Evolutionary conservation across 2,888 invertebrate genomes (phyloP), one percentile per base, ranked within the genome.

Genomic region (Glaucopsyche alexis): DNA sequence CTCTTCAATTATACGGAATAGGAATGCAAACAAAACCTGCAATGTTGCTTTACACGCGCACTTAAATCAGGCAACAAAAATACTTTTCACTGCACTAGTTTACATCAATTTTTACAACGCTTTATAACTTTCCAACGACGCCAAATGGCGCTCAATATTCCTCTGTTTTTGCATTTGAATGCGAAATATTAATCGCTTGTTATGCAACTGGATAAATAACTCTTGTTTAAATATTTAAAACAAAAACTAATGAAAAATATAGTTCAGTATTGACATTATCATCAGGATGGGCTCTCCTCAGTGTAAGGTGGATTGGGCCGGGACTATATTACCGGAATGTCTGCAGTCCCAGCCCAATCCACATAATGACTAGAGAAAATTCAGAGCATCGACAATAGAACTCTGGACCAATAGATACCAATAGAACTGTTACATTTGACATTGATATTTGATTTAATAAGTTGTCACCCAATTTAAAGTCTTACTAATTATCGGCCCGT

Each of bases 51-150:
- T 29, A 29, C 13, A 60, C 29, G 29, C 60, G 55, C 19, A 38
- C 60, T 29, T 49, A 29, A 19, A 69, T 67, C 19, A 29, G 19
- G 45, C 19, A 69, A 49, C 19, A 69, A 69, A 69, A 49, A 65
- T 38, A 11, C 3, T 13, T 72, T 72, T 67, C 52, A 52, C 67
- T 52, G 66, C 67, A 72, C 72, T 52, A 52, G 52, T 42, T 72
- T 67, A 67, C 67, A 67, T 50, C 67, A 42, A 67, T 67, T 67
- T 72, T 67, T 45, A 72, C 72, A 55, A 72, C 67, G 72, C 55
- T 72, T 72, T 67, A 72, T 72, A 67, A 72, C 40, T 19, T 72
- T 72, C 67, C 52, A 72, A 67, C 72, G 67, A 72, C 66, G 67
- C 50, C 66, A 72, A 72, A 72, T 72, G 50, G 72, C 66, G 66